A percentile compares a stretch with the other conserved stretches of the same genome.
Conservation (phyloP, 2,888 invertebrate species). For the Germaria angustata region DNA sequence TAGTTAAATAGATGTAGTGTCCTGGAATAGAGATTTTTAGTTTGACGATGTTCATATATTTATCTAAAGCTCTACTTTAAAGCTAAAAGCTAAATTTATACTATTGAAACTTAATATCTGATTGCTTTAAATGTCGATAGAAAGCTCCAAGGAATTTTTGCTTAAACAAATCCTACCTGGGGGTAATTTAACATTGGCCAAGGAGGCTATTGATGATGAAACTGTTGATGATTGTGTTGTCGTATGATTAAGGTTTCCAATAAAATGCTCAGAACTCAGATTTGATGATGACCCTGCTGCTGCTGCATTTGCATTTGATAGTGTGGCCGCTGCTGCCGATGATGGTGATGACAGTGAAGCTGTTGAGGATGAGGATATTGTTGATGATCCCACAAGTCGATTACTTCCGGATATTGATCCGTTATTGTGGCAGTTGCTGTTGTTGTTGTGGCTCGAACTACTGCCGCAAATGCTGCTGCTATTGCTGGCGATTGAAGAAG, state of each 20-base stretch:
- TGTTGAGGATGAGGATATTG: conserved; percentile 59
- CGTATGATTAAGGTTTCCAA: conserved; percentile 70
- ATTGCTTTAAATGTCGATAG: neutral
- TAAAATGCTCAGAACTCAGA: conserved; percentile 70
- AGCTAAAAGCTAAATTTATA: too few relatives aligned
- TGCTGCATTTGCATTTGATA: conserved; percentile 47
- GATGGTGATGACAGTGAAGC: conserved; percentile 49
- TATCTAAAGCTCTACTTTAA: neutral
- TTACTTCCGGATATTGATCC: conserved; percentile 68
- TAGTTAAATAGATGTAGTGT: too few relatives aligned
- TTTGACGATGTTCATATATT: neutral
- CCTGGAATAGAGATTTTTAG: neutral
- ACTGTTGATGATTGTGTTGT: conserved; percentile 62
- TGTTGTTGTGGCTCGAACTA: conserved; percentile 56
- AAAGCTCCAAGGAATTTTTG: neutral
- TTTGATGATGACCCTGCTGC: conserved; percentile 51
- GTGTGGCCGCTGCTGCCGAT: conserved; percentile 40
- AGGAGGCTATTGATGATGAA: conserved; percentile 58
- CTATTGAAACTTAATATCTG: neutral
- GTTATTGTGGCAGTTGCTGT: conserved; percentile 17
- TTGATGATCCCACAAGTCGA: conserved; percentile 63
- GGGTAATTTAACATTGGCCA: conserved; percentile 56
- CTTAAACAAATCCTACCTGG: conserved; percentile 45
- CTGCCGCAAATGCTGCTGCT: conserved; percentile 72
- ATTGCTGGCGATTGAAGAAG: conserved; percentile 71